Conservation (phyloP, 2,888 invertebrate genomes). For the Rhyacophila evoluta region DNA sequence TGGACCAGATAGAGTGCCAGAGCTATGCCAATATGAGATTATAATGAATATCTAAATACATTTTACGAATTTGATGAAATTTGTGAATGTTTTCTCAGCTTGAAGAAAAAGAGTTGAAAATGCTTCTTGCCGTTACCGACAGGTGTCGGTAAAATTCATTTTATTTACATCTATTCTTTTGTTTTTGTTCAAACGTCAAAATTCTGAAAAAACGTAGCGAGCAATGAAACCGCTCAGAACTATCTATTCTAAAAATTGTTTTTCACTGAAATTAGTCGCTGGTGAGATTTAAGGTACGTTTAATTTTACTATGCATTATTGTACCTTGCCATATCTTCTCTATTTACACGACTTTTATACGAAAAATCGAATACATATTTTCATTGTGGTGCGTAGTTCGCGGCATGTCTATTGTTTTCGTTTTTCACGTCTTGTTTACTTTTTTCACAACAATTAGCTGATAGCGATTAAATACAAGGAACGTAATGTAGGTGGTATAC, state of each 20-base stretch:
- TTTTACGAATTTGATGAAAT: too few species aligned
- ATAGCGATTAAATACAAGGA: too few species aligned
- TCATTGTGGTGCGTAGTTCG: slow-evolving; percentile 12
- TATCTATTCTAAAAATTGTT: background rate
- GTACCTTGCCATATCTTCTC: background rate
- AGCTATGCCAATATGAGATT: too few species aligned
- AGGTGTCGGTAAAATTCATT: background rate
- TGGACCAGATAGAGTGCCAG: too few species aligned
- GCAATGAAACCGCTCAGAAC: background rate
- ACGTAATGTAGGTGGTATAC: too few species aligned
- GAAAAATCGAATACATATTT: background rate
- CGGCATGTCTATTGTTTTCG: background rate
- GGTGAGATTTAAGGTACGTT: too few species aligned
- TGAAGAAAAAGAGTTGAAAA: too few species aligned
- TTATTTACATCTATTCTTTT: background rate
- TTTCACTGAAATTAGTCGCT: background rate
- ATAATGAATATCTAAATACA: too few species aligned
- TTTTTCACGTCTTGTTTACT: background rate
- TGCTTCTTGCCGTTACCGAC: too few species aligned
- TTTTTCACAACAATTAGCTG: background rate
- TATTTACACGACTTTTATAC: background rate
- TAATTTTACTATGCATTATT: too few species aligned
- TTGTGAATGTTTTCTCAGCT: too few species aligned
- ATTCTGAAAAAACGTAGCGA: background rate
- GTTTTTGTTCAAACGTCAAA: background rate